These are phyloP conservation scores for Coboldia fuscipes DNA, from an alignment of 1,140 invertebrate species.

Conservation along the genomic window DNA sequence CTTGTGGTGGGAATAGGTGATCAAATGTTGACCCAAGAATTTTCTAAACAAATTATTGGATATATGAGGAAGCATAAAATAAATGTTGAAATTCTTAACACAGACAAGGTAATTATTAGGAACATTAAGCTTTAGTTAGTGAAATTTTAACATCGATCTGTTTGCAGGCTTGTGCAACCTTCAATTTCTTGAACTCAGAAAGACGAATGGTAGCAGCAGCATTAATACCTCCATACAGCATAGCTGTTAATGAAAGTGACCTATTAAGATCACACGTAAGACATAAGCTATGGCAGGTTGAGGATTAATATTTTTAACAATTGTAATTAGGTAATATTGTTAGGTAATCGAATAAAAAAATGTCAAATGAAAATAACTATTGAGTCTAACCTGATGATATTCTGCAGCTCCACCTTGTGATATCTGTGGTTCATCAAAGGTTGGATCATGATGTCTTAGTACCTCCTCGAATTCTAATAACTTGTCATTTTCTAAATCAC, in stretches of 20 bases:
- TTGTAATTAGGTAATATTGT: background rate
- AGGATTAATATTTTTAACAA: conserved; percentile 7
- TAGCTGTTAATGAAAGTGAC: conserved; percentile 23
- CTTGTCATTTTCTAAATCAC: conserved; percentile 77
- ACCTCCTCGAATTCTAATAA: conserved; percentile 70
- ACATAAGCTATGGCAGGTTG: conserved; percentile 23
- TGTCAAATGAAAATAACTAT: background rate
- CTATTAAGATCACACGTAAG: conserved; percentile 20
- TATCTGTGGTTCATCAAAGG: conserved; percentile 25
- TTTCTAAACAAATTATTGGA: conserved; percentile 23
- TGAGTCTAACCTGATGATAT: conserved; percentile 1
- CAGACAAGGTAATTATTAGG: conserved; percentile 22
- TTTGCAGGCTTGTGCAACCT: conserved; percentile 47
- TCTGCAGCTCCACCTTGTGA: conserved; percentile 1
- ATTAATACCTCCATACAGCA: conserved; percentile 43
- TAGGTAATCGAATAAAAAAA: background rate
- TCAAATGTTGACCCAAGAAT: conserved; percentile 14
- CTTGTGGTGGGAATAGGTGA: conserved; percentile 57
- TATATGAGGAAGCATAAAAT: conserved; percentile 33
- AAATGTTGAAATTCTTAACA: conserved; percentile 46
- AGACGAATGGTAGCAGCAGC: conserved; percentile 50
- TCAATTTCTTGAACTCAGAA: conserved; percentile 66
- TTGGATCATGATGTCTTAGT: conserved; percentile 62
- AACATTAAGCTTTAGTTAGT: background rate
- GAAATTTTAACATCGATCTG: background rate